Percentiles rank a stretch among this genome's conserved stretches.
Conservation (phyloP, 2,888 invertebrate species). For the Brachynemurus nebulosus region DNA sequence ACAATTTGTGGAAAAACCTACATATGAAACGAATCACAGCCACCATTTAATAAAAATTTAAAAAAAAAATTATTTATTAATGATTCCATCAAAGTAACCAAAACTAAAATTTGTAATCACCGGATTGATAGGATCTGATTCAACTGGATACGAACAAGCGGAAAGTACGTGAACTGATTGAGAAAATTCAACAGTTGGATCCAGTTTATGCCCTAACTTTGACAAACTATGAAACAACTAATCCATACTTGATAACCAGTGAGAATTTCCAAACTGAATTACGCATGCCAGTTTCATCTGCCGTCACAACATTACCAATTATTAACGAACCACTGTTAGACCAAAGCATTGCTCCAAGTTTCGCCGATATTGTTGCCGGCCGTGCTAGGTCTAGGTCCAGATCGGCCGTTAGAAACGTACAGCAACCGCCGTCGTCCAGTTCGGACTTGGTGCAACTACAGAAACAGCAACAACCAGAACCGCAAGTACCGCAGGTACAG, state of each 20-base stretch:
- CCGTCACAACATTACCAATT: too few relatives aligned
- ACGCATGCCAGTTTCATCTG: too few relatives aligned
- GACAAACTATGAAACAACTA: slow-evolving; percentile 34
- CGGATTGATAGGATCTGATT: slow-evolving; percentile 50
- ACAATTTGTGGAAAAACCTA: slow-evolving; percentile 9
- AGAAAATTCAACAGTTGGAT: slow-evolving; percentile 62
- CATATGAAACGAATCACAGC: slow-evolving; percentile 8
- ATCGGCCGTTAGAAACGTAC: too few relatives aligned
- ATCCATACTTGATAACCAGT: too few relatives aligned
- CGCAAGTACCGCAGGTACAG: slow-evolving; percentile 13
- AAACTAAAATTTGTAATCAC: slow-evolving; percentile 9
- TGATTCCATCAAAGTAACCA: background rate
- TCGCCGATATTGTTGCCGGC: slow-evolving; percentile 60
- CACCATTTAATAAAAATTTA: slow-evolving; percentile 7
- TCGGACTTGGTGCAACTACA: slow-evolving; percentile 7
- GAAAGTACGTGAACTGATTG: slow-evolving; percentile 55
- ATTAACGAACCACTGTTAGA: too few relatives aligned
- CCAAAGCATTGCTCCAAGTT: slow-evolving; percentile 39
- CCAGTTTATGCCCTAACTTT: slow-evolving; percentile 48
- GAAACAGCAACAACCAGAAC: background rate
- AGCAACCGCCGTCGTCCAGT: background rate
- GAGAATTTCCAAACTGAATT: too few relatives aligned
- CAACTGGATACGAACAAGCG: slow-evolving; percentile 44
- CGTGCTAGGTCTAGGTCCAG: slow-evolving; percentile 33
- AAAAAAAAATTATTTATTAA: background rate